A percentile compares a stretch with the other conserved stretches of the same genome.
Conservation (phyloP, 2,797 vertebrate species). For the Ispidina lecontei region DNA sequence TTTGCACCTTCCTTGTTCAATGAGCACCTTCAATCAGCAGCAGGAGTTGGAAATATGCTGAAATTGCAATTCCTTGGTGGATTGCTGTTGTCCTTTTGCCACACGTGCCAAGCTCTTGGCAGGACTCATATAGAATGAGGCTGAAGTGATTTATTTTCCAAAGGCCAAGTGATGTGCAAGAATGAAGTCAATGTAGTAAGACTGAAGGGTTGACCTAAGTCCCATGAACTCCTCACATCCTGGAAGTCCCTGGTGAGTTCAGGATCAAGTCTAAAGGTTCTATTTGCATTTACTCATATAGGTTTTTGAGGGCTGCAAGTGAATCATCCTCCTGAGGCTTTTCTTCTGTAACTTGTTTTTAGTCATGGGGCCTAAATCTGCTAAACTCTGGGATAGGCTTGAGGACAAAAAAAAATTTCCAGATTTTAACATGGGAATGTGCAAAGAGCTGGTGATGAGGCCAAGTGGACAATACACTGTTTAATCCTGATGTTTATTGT, state of each 20-base stretch:
- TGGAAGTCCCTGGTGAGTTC: background rate
- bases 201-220: background rate
- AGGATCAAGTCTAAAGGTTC: background rate
- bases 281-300: background rate
- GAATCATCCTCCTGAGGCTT: background rate
- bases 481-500: slow-evolving; percentile 25
- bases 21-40: background rate
- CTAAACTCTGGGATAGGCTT: background rate
- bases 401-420: background rate
- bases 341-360: background rate
- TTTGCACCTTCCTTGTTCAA: background rate
- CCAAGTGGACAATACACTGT: background rate
- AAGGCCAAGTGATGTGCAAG: background rate
- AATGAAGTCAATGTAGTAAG: background rate
- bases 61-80: background rate
- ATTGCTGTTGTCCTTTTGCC: background rate
- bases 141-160: background rate
- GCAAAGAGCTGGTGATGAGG: background rate
- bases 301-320: background rate
- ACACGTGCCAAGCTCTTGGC: background rate
- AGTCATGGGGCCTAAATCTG: background rate
- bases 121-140: background rate
- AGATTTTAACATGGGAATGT: background rate
- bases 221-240: background rate
- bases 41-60: background rate